Base-by-base conservation (phyloP, 2,888 invertebrate species). In the Mylabris sibirica region DNA sequence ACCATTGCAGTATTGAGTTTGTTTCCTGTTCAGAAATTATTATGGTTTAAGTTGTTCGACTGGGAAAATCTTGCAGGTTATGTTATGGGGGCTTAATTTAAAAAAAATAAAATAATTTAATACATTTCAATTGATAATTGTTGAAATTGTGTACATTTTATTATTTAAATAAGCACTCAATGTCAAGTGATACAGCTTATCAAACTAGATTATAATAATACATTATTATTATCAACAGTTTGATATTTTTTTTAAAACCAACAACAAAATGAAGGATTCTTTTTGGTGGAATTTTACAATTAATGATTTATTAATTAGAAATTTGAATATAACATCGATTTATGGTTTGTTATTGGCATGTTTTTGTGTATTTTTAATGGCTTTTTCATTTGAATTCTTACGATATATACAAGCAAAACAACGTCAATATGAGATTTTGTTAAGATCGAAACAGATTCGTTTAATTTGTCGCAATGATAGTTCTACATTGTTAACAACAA, bases 201-300 rank as follows among this genome's bases (percentile, higher is more conserved):
- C 44, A 44, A 17, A 17, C 44, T 0, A 44, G 1, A 44, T 17
- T 17, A 44, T 44, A n/a, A 44, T 44, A 30, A 30, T n/a, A 3
- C 6, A 17, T 17, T 44, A 11, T 35, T 35, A 2, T 41, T 41
- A 14, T 41, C 14, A 17, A 44, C n/a, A 17, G n/a, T n/a, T n/a
- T n/a, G 17, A 44, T 5, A 17, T 8, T 3, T 44, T 44, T 49
- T 49, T 30, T 30, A 4, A 8, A 30, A 53, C 49, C 17, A 44
- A 49, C 26, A 44, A 57, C 57, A 77, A 76, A 70, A 91, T 91
- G 90, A 89, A 89, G 77, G 89, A 89, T 88, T 87, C 86, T 83
- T 90, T 90, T 86, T 91, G 90, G 90, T 91, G 90, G 83, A 90
- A 89, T 65, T 87, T 86, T 73, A 84, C 90, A 80, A 84, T 92